Percentiles rank a stretch among this genome's conserved stretches.
These are phyloP conservation scores for Loris lydekkerianus DNA, from an alignment of 2,797 vertebrate genomes.

Conservation along the genomic window DNA sequence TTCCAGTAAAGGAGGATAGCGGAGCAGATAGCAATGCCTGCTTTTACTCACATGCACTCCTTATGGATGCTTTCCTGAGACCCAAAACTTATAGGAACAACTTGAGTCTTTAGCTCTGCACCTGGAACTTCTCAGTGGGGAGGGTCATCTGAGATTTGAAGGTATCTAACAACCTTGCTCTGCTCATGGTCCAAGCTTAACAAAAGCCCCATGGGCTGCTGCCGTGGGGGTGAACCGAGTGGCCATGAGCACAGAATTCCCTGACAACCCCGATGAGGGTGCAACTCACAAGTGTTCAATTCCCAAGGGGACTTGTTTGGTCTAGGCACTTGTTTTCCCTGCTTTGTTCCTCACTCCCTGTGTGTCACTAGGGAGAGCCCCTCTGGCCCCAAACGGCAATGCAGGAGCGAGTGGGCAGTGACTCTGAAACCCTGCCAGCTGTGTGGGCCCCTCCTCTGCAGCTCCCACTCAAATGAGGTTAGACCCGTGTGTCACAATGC, in stretches of 20 bases:
- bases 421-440: slow-evolving; percentile 84
- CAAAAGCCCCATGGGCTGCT: neutral
- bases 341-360: slow-evolving; percentile 70
- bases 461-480: slow-evolving; percentile 79
- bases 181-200: neutral
- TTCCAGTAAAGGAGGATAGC: neutral
- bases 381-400: slow-evolving; percentile 61
- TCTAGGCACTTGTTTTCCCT: slow-evolving; percentile 60
- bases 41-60: neutral
- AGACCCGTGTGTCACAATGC: slow-evolving; percentile 81
- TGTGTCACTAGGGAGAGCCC: slow-evolving; percentile 61
- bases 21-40: neutral
- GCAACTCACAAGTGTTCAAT: neutral
- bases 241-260: neutral
- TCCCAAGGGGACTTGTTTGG: slow-evolving; percentile 2
- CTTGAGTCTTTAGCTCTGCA: neutral
- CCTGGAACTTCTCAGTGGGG: neutral
- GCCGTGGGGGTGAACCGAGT: neutral
- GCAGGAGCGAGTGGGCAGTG: slow-evolving; percentile 80
- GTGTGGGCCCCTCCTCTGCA: slow-evolving; percentile 53
- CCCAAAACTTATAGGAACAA: neutral
- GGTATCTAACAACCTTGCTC: neutral
- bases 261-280: neutral
- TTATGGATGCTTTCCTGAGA: neutral
- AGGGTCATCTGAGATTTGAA: slow-evolving; percentile 1